Percentiles rank a stretch among this genome's conserved stretches.
These are phyloP conservation scores for Neodontobutis hainanensis DNA, from an alignment of 2,113 vertebrate species.

Conservation along the genomic window DNA sequence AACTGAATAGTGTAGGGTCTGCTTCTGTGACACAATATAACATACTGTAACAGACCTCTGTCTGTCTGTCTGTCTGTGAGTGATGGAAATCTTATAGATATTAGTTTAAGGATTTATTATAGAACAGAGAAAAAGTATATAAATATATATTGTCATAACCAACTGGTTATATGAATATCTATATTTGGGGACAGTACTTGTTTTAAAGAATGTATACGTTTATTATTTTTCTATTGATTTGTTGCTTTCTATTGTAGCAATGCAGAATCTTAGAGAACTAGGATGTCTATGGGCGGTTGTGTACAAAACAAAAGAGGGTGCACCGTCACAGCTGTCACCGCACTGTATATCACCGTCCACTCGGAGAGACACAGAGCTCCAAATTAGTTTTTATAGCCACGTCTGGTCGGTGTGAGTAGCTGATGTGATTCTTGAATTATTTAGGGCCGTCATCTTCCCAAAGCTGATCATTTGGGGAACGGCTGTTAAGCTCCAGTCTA, in stretches of 20 bases:
- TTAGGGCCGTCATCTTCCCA: constrained; percentile 20
- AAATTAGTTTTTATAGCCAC: constrained; percentile 51
- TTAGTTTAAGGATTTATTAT: constrained; percentile 60
- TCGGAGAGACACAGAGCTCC: constrained; percentile 39
- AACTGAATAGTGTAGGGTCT: constrained; percentile 63
- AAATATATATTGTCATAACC: constrained; percentile 51
- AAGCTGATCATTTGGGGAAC: constrained; percentile 6
- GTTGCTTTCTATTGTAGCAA: constrained; percentile 72
- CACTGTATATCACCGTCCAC: constrained; percentile 57
- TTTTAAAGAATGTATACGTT: constrained; percentile 71
- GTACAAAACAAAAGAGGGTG: constrained; percentile 61
- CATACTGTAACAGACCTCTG: constrained; percentile 60
- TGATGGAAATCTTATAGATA: constrained; percentile 62
- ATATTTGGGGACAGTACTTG: constrained; percentile 62
- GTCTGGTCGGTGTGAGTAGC: constrained; percentile 48
- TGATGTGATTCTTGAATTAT: constrained; percentile 40
- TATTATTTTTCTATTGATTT: constrained; percentile 76
- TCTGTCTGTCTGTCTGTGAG: constrained; percentile 71
- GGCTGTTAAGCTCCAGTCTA: constrained; percentile 10
- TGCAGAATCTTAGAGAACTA: constrained; percentile 63
- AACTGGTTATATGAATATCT: constrained; percentile 57
- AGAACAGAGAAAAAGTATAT: constrained; percentile 39
- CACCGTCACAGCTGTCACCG: constrained; percentile 48
- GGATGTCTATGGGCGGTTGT: constrained; percentile 41
- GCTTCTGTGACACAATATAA: constrained; percentile 58